Percentiles rank a stretch among this genome's conserved stretches.
Evolutionary conservation across 2,797 vertebrate species (phyloP).

Genomic region (Hybognathus amarus): DNA sequence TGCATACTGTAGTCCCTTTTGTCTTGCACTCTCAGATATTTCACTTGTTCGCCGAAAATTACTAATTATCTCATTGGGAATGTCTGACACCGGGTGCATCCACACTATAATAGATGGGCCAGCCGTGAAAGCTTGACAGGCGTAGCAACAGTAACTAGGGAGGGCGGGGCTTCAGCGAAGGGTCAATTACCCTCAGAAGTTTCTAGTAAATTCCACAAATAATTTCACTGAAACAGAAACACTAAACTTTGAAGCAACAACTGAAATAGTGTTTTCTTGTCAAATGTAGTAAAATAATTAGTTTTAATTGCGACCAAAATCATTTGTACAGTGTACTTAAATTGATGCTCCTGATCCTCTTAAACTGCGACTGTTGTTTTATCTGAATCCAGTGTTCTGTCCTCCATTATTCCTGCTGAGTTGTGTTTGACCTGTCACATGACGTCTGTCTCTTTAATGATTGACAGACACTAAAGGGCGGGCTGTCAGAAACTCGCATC

Average conservation of each 20-base stretch:
- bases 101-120: too few species aligned
- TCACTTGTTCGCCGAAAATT: too few species aligned
- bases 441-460: conserved; percentile 26
- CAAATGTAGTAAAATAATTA: neutral
- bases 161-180: too few species aligned
- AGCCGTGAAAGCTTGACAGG: too few species aligned
- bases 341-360: neutral
- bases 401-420: neutral
- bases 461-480: conserved; percentile 92
- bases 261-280: neutral
- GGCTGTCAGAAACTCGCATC: conserved; percentile 97
- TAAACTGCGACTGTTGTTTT: neutral
- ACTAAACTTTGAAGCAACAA: too few species aligned
- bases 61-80: too few species aligned
- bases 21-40: too few species aligned
- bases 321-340: neutral
- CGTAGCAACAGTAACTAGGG: too few species aligned
- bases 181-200: too few species aligned
- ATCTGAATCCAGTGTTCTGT: neutral
- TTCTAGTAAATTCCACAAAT: neutral
- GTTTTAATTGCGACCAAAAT: neutral
- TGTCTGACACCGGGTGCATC: too few species aligned
- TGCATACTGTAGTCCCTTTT: too few species aligned
- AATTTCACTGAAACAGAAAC: neutral
- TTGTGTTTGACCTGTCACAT: neutral